phyloP scores from a whole-genome alignment of 2,888 invertebrate genomes.

The Unio delphinus region DNA sequence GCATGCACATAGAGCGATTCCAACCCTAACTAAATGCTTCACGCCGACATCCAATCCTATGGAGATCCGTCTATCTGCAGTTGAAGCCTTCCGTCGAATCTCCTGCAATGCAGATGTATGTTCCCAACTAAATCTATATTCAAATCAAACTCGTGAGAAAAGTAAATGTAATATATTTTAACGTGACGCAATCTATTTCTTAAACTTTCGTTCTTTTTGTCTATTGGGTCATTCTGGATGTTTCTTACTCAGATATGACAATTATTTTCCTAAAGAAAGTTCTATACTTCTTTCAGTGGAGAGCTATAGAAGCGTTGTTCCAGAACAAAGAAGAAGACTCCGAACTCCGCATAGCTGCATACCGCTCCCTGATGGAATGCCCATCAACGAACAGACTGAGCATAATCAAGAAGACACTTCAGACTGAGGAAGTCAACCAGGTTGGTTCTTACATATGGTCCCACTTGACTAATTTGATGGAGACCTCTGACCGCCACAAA shows the following conservation, averaged over 20 bases:
- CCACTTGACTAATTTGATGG: slow-evolving; percentile 88
- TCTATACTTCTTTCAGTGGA: slow-evolving; percentile 42
- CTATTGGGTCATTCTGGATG: too few relatives aligned
- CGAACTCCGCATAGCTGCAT: slow-evolving; percentile 89
- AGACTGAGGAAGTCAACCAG: slow-evolving; percentile 75
- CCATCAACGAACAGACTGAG: slow-evolving; percentile 84
- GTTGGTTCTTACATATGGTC: slow-evolving; percentile 97
- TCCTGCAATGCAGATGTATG: slow-evolving; percentile 76
- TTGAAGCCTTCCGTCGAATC: slow-evolving; percentile 84
- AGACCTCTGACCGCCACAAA: slow-evolving; percentile 87
- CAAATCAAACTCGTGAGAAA: neutral
- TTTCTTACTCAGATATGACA: too few relatives aligned
- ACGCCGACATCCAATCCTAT: slow-evolving; percentile 77
- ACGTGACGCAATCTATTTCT: neutral
- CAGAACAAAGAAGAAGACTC: slow-evolving; percentile 82
- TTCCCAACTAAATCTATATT: neutral
- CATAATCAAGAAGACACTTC: slow-evolving; percentile 76
- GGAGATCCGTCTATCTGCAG: slow-evolving; percentile 83
- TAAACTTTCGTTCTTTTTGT: neutral
- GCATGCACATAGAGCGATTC: slow-evolving; percentile 73
- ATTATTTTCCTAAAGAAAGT: neutral
- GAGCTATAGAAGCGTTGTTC: slow-evolving; percentile 77
- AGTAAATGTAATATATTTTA: neutral
- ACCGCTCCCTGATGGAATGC: slow-evolving; percentile 91
- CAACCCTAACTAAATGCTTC: slow-evolving; percentile 58